Percentiles rank a stretch among this genome's conserved stretches.
These are phyloP conservation scores for Neodontobutis hainanensis DNA, from an alignment of 2,113 vertebrate genomes.

Conservation along the genomic window DNA sequence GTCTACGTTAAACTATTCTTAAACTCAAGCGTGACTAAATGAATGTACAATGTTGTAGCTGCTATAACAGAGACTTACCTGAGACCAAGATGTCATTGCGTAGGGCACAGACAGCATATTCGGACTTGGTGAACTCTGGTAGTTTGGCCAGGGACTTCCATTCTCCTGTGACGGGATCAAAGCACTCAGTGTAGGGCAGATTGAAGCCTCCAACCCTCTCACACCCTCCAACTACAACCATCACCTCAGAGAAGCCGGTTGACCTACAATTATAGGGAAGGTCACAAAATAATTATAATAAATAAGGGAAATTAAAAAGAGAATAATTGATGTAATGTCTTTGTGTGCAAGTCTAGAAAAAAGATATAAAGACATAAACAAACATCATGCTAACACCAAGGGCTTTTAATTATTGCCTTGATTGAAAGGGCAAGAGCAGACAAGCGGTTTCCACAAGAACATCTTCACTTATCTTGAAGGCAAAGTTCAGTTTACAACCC, in stretches of 20 bases:
- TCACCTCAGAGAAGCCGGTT: conserved; percentile 96
- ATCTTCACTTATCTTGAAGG: conserved; percentile 35
- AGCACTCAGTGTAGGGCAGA: conserved; percentile 96
- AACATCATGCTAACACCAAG: conserved; percentile 5
- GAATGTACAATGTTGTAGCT: neutral
- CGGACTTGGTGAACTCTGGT: conserved; percentile 97
- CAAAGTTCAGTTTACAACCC: conserved; percentile 33
- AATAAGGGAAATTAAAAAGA: no score
- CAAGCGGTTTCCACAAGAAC: conserved; percentile 7
- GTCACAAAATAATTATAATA: no score
- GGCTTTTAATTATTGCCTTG: conserved; percentile 22
- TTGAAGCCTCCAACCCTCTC: conserved; percentile 97
- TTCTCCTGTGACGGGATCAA: conserved; percentile 95
- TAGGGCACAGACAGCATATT: conserved; percentile 95
- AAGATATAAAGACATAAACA: conserved; percentile 9
- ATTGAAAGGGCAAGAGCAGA: neutral
- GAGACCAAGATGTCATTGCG: conserved; percentile 98
- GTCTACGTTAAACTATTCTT: neutral
- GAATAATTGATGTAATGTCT: neutral
- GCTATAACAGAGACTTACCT: conserved; percentile 79
- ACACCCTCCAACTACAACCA: conserved; percentile 97
- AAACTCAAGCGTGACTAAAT: no score
- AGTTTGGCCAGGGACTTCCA: conserved; percentile 98
- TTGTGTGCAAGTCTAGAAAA: neutral
- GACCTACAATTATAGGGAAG: conserved; percentile 77